Evolutionary conservation across 2,888 invertebrate species (phyloP).

Genomic region (Psococerastis gibbosa): DNA sequence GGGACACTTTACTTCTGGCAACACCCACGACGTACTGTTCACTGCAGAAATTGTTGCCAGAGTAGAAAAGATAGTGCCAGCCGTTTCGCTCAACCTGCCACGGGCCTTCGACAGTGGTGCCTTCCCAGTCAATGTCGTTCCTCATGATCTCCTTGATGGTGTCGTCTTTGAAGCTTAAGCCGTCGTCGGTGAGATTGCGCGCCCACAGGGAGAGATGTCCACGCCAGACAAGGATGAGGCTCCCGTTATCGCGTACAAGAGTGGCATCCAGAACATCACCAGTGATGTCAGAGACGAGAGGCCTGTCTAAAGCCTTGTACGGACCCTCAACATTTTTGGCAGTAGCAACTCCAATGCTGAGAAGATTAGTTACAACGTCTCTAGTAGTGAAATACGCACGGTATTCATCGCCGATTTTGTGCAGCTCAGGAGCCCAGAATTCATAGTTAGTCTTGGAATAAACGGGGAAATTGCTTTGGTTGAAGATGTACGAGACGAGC

Average conservation of each 20-base stretch:
- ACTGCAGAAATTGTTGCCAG: neutral
- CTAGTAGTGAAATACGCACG: neutral
- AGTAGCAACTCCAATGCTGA: neutral
- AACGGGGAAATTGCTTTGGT: neutral
- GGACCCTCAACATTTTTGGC: neutral
- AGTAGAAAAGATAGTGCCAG: constrained; percentile 4
- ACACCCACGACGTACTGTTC: neutral
- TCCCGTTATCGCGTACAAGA: neutral
- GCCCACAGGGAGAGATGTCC: neutral
- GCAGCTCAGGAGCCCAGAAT: constrained; percentile 2
- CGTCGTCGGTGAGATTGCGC: neutral
- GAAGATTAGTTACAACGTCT: neutral
- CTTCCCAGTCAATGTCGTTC: neutral
- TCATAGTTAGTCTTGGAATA: neutral
- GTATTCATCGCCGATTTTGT: neutral
- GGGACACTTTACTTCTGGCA: neutral
- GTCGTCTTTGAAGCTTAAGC: neutral
- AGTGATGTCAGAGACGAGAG: neutral
- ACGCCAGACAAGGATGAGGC: neutral
- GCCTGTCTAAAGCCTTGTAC: neutral
- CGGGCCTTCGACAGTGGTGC: neutral
- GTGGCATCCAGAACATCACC: neutral
- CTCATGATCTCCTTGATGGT: neutral
- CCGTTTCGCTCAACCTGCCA: neutral
- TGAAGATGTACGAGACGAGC: neutral